phyloP scores from a whole-genome alignment of 2,888 invertebrate species.

The Resseliella maxima region DNA sequence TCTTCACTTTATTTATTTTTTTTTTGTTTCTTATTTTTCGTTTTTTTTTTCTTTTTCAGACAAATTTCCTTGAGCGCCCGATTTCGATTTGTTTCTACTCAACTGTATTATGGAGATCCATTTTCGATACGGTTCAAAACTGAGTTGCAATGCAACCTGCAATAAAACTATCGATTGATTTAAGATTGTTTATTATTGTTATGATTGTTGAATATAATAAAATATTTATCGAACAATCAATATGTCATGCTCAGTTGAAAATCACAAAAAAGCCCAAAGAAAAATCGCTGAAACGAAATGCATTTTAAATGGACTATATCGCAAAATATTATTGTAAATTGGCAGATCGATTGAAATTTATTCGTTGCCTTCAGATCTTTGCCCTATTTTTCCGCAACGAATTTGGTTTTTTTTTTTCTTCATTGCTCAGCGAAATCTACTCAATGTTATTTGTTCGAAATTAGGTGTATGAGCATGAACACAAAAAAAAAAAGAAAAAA shows the following conservation, averaged over 20 bases:
- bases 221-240: background rate
- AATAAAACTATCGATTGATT: no score
- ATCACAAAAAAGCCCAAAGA: background rate
- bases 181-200: background rate
- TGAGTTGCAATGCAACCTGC: background rate
- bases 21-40: no score
- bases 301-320: background rate
- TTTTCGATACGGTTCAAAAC: background rate
- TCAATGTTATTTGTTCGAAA: no score
- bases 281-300: background rate
- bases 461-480: no score
- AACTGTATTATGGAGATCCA: background rate
- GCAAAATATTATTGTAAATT: background rate
- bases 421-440: no score
- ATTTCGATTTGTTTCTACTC: background rate
- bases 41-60: no score
- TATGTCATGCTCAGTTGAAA: slow-evolving; percentile 26
- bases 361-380: background rate
- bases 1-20: no score
- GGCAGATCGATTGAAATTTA: slow-evolving; percentile 1
- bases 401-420: background rate
- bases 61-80: no score
- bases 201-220: background rate
- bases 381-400: background rate
- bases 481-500: no score